Conservation (phyloP, 2,888 invertebrate species). For the Dasysyrphus albostriatus region DNA sequence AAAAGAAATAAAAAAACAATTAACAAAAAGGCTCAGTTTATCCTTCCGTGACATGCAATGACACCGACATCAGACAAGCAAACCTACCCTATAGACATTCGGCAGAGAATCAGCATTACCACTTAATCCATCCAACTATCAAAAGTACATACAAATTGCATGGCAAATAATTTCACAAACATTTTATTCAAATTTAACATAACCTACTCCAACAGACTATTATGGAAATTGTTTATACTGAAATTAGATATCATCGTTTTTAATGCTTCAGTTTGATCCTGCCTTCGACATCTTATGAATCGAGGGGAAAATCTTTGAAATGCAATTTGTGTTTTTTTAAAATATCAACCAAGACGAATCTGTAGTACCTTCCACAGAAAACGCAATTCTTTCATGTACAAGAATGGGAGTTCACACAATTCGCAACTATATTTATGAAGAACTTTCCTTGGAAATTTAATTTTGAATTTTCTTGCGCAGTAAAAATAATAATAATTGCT, state of each 20-base stretch:
- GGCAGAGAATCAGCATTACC: slow-evolving; percentile 10
- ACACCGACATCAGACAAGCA: slow-evolving; percentile 13
- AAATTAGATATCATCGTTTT: slow-evolving; percentile 18
- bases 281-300: not conserved
- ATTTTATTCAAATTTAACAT: slow-evolving; percentile 52
- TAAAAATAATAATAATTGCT: too few relatives aligned
- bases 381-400: too few relatives aligned
- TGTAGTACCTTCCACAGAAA: too few relatives aligned
- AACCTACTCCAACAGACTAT: slow-evolving; percentile 21
- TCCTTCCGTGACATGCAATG: slow-evolving; percentile 47
- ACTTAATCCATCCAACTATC: slow-evolving; percentile 64
- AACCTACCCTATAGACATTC: not conserved
- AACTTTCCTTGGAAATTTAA: too few relatives aligned
- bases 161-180: slow-evolving; percentile 63
- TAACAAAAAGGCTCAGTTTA: slow-evolving; percentile 29
- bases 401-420: too few relatives aligned
- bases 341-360: too few relatives aligned
- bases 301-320: not conserved
- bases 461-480: too few relatives aligned
- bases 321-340: too few relatives aligned
- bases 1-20: slow-evolving; percentile 19
- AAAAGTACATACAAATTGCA: slow-evolving; percentile 33
- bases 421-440: too few relatives aligned
- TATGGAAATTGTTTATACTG: slow-evolving; percentile 16
- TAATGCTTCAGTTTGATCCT: not conserved